Percentiles rank a stretch among this genome's conserved stretches.
phyloP scores from a whole-genome alignment of 2,113 vertebrate genomes.

The Nymphicus hollandicus region DNA sequence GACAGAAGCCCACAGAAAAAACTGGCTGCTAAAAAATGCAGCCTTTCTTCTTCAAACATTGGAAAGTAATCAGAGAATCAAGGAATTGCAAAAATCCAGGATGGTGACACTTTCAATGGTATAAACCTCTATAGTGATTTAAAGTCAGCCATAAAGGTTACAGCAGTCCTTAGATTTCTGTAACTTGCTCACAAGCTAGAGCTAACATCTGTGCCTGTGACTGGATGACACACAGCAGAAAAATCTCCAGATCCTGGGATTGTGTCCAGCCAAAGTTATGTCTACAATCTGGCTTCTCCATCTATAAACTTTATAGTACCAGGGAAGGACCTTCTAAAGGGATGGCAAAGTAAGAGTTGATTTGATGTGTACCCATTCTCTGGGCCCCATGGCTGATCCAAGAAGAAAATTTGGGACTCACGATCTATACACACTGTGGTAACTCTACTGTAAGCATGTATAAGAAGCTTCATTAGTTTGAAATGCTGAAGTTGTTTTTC shows the following conservation, averaged over 20 bases:
- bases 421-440: background rate
- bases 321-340: background rate
- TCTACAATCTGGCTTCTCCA: background rate
- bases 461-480: background rate
- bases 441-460: background rate
- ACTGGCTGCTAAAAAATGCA: background rate
- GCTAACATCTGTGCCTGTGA: background rate
- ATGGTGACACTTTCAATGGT: background rate
- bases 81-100: background rate
- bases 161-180: background rate
- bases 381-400: background rate
- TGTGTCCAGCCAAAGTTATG: background rate
- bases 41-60: background rate
- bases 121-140: background rate
- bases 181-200: background rate
- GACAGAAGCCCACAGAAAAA: background rate
- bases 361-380: background rate
- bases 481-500: background rate
- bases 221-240: background rate
- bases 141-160: background rate
- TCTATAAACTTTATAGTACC: background rate
- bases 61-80: background rate
- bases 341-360: background rate
- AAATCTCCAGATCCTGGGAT: background rate
- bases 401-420: background rate